Evolutionary conservation across 1,140 invertebrate species (phyloP), one percentile per base, ranked within the genome.

Genomic region (Aphis gossypii): DNA sequence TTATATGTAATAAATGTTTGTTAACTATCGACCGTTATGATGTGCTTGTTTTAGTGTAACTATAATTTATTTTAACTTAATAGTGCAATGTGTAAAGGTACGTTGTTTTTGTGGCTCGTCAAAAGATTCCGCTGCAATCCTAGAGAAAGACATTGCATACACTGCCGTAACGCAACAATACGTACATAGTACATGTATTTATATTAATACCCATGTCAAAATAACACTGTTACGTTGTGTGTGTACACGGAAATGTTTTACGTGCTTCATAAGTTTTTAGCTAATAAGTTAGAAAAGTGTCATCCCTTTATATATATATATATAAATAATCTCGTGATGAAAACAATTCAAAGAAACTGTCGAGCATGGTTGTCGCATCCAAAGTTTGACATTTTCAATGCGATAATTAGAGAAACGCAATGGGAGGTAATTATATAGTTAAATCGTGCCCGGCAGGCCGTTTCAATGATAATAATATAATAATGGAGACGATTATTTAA

Each of bases 401-500:
- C 76, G 18, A 38, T 83, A 83, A 83, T 83, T 83, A 38, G 35
- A 83, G 35, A 38, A 21, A 83, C 35, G 35, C 76, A n/a, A 76
- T 76, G 30, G 30, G 60, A 25, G 56, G 46, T 46, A 60, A 8
- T 6, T n/a, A 30, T 68, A 68, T 9, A 60, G 30, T 76, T 76
- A n/a, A 76, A n/a, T 76, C 14, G 30, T n/a, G 30, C 60, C 14
- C 60, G 60, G 60, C 3, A 14, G 30, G 5, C 30, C 30, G 4
- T n/a, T n/a, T 76, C 60, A 18, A n/a, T n/a, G 18, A 76, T n/a
- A 76, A 76, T 76, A n/a, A 76, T 76, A 76, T n/a, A 76, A 76
- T 76, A n/a, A 76, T 76, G 14, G 60, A 68, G 60, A 68, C n/a
- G 60, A 68, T 68, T 68, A 68, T 68, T 68, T 68, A 68, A 68